Evolutionary conservation across 2,797 vertebrate genomes (phyloP), one percentile per base, ranked within the genome.

Genomic region (Notolabrus celidotus): DNA sequence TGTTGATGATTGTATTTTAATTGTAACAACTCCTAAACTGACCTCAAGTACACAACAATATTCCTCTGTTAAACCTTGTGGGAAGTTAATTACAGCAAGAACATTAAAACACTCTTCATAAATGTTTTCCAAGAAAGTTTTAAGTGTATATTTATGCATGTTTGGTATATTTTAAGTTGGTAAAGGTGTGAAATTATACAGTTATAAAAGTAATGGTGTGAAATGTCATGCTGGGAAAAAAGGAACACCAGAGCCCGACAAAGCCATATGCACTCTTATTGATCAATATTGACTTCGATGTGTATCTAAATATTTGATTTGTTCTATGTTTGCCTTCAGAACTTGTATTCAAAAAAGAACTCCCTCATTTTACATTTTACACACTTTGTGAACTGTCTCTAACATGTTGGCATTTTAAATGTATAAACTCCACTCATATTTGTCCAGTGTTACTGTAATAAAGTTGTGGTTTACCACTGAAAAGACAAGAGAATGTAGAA

Each of bases 401-500:
- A 12, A 23, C 11, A 10, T 50, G 42, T 31, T 43, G 27, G 27
- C 43, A 59, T 75, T 66, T 72, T 12, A 56, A 16, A 16, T 58
- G 10, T 61, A 7, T 39, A 16, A 56, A 22, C 17, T 7, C 64
- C 49, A 23, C 19, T 58, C 5, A 54, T 22, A 46, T 33, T 73
- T 61, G 66, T 58, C 43, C 54, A 27, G 58, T 66, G 65, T 79
- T 59, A 8, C 14, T 75, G 63, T 60, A 46, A 34, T 63, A 33
- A 75, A 39, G 34, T 2, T 80, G 71, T 71, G 19, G 45, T 74
- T 83, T 47, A 34, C 29, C 31, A 56, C n/a, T 55, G 16, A 72
- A 53, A 57, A 60, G 71, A 88, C 77, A 65, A 69, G 71, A 57
- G 69, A 77, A 80, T 74, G 76, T 80, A 60, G 62, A 31, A 63